phyloP scores from a whole-genome alignment of 2,888 invertebrate genomes.

The Arenicola marina region DNA sequence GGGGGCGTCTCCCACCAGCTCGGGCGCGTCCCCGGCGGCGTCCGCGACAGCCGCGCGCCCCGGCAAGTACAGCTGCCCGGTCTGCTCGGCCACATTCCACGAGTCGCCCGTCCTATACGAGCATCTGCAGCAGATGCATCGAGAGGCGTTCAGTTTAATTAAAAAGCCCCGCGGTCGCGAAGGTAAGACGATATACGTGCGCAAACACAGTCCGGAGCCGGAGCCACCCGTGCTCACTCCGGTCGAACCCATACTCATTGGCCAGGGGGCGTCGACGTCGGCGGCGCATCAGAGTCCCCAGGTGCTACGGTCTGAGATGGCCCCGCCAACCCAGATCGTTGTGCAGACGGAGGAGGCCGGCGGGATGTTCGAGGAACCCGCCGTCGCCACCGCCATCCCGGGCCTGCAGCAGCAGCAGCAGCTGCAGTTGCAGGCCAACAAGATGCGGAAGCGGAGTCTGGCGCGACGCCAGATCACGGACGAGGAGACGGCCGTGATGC shows the following conservation, averaged over 20 bases:
- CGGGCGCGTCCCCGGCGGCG: background rate
- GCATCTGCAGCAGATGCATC: conserved; percentile 23
- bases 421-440: too few relatives aligned
- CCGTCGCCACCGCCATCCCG: too few relatives aligned
- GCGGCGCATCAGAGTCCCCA: too few relatives aligned
- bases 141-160: conserved; percentile 16
- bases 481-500: background rate
- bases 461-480: conserved; percentile 4
- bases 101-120: conserved; percentile 34
- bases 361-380: background rate
- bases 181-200: conserved; percentile 29
- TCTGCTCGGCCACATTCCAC: conserved; percentile 27
- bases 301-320: too few relatives aligned
- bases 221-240: conserved; percentile 1
- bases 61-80: conserved; percentile 29
- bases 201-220: background rate
- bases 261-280: too few relatives aligned
- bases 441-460: background rate
- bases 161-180: conserved; percentile 29
- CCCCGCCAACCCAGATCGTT: too few relatives aligned
- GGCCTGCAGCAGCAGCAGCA: too few relatives aligned
- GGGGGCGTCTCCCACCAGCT: background rate
- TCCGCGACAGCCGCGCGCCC: background rate
- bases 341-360: background rate
- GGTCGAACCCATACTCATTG: conserved; percentile 1